Conservation (phyloP, 2,113 vertebrate species). For the Eulacestoma nigropectus region DNA sequence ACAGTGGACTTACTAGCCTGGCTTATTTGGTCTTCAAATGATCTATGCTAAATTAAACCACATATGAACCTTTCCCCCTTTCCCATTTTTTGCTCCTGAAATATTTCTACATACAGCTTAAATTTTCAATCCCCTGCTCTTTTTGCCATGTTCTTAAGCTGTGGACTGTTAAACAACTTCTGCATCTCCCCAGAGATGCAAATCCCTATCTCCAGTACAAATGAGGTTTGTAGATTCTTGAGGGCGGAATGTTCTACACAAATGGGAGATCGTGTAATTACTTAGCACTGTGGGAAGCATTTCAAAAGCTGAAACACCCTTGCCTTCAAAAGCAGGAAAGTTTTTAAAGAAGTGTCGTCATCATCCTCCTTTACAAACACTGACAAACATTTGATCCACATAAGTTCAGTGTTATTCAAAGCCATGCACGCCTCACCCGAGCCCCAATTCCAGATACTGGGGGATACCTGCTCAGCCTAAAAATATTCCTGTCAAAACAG, state of each 20-base stretch:
- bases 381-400: background rate
- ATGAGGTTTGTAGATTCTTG: background rate
- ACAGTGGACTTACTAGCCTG: background rate
- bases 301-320: background rate
- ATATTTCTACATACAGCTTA: background rate
- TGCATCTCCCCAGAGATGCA: background rate
- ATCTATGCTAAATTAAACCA: background rate
- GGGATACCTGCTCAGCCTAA: background rate
- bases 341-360: background rate
- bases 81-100: background rate
- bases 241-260: background rate
- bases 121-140: background rate
- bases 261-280: background rate
- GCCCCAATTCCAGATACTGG: background rate
- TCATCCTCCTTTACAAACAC: background rate
- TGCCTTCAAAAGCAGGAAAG: background rate
- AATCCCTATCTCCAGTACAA: background rate
- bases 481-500: background rate
- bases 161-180: background rate
- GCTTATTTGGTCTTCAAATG: background rate
- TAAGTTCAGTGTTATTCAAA: background rate
- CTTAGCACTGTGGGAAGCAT: background rate
- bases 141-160: background rate
- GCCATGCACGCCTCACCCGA: rapidly evolving
- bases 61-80: background rate